These are phyloP conservation scores for Orestias chungarensis DNA, from an alignment of 2,797 vertebrate genomes.

Conservation along the genomic window DNA sequence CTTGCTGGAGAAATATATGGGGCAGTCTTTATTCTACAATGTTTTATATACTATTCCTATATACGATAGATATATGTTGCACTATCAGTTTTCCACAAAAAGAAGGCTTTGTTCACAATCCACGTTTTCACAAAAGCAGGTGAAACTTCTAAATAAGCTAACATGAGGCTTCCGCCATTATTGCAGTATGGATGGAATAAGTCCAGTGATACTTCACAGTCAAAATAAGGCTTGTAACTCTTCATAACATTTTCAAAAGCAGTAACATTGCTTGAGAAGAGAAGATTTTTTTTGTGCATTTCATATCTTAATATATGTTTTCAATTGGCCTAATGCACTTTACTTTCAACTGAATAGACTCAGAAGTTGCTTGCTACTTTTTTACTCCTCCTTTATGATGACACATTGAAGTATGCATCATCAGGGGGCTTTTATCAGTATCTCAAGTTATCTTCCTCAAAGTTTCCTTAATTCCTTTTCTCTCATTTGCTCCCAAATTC, in stretches of 20 bases:
- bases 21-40: no score
- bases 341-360: conserved; percentile 13
- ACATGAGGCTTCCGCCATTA: no score
- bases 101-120: not conserved
- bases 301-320: not conserved
- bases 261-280: not conserved
- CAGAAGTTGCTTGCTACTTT: conserved; percentile 17
- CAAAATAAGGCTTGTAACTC: not conserved
- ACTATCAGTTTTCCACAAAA: not conserved
- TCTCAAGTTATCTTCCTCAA: conserved; percentile 69
- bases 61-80: no score
- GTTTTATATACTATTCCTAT: no score
- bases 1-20: no score
- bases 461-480: conserved; percentile 73
- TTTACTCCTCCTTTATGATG: conserved; percentile 61
- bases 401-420: conserved; percentile 64
- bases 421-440: conserved; percentile 69
- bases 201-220: not conserved
- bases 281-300: not conserved
- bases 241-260: not conserved
- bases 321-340: not conserved
- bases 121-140: not conserved
- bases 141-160: not conserved
- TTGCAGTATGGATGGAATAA: no score
- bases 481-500: conserved; percentile 74